Base-by-base conservation (phyloP, 2,888 invertebrate genomes). In the Nemapogon koenigi region DNA sequence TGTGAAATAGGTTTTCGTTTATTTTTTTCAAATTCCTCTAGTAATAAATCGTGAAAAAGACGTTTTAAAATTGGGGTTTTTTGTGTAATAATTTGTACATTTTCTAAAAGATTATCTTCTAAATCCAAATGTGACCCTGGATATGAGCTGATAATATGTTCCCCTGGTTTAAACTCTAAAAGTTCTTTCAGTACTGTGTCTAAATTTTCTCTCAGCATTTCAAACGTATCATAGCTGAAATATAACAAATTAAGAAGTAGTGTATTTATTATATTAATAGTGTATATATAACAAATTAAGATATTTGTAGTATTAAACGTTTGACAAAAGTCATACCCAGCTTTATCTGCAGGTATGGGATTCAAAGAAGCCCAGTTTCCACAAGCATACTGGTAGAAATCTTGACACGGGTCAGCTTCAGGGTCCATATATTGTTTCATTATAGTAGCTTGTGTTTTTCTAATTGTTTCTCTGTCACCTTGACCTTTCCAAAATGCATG, bases 271-370 rank as follows among this genome's bases (percentile, higher is more conserved):
- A 22, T 10, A 6, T 10, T n/a, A 8, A 7, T 7, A 16, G 6
- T 16, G 8, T 13, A 32, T 4, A 17, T 32, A 11, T 7, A 6
- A 4, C 3, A 13, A 13, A 8, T 30, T 4, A 4, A 8, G 7
- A 4, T 4, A 13, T 16, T 10, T 32, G 3, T 16, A 8, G 4
- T 10, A 32, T 2, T 16, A 14, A 8, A 40, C 30, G 30, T 13
- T 2, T 3, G 2, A 11, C 6, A 3, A 11, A 3, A 26, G n/a
- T 47, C 50, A 49, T 59, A 76, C 54, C 89, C 88, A 4, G 91
- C 88, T 66, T 92, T 90, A 53, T 94, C 94, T 36, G 90, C 87
- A 2, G 95, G 95, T 52, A 95, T 91, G 0, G 91, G 90, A 65
- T 94, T 91, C 28, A 86, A 78, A 36, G 85, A 83, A 19, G 88